phyloP scores from a whole-genome alignment of 2,113 vertebrate genomes.

The Toxotes jaculatrix region DNA sequence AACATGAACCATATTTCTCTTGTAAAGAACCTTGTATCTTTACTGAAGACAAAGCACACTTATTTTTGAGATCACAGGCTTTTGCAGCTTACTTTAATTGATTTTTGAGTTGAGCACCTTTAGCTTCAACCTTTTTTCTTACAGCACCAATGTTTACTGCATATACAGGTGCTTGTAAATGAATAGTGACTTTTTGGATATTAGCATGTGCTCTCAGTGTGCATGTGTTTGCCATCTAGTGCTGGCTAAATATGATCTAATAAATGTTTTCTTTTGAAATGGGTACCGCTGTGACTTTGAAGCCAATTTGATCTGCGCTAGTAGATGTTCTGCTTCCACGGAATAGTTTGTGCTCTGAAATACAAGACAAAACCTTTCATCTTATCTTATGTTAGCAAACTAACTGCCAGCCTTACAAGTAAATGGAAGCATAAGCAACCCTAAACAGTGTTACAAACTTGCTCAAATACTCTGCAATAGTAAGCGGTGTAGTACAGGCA shows the following conservation, averaged over 20 bases:
- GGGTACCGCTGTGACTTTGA: neutral
- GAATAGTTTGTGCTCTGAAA: neutral
- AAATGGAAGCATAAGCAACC: too few relatives aligned
- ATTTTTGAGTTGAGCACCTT: neutral
- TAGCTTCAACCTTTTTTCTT: neutral
- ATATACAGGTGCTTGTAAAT: neutral
- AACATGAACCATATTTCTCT: neutral
- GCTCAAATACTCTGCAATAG: too few relatives aligned
- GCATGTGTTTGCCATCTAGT: conserved; percentile 12
- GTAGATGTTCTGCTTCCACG: too few relatives aligned
- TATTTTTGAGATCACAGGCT: neutral
- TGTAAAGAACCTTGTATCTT: neutral
- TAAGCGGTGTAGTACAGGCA: too few relatives aligned
- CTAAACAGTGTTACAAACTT: too few relatives aligned
- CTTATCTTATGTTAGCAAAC: too few relatives aligned
- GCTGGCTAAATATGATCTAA: neutral
- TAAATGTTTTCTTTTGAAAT: neutral
- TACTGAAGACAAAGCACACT: neutral
- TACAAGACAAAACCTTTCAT: too few relatives aligned
- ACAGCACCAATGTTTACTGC: neutral
- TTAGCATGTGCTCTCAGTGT: neutral
- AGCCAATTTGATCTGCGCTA: neutral
- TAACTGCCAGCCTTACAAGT: too few relatives aligned
- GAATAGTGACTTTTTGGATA: neutral
- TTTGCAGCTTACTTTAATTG: neutral